Evolutionary conservation across 2,888 invertebrate genomes (phyloP), one percentile per base, ranked within the genome.

Genomic region (Drosophila prostipennis): DNA sequence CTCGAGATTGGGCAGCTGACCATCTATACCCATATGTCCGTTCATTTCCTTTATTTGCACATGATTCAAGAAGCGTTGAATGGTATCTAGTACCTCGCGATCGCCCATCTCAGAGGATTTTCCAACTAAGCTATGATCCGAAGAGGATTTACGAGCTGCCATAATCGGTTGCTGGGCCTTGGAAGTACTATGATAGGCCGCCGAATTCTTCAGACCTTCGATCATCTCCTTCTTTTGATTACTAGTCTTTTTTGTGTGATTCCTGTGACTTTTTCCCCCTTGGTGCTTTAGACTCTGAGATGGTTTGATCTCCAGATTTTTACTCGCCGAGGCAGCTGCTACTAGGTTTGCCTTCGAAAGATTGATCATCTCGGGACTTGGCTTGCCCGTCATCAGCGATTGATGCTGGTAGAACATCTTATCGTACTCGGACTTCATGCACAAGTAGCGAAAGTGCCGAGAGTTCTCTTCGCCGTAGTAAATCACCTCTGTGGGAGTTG

Each of bases 341-440:
- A 37, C 11, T 3, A 64, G 13, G 55, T 49, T 65, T 29, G 53
- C n/a, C 34, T 64, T 16, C 13, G 76, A 55, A 56, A 67, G 10
- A 14, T 32, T 36, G 4, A 54, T 11, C 49, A 51, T 45, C 8
- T 77, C 79, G 16, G 67, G 42, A 6, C 72, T 60, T 14, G 60
- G 55, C 6, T 79, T 63, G 61, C 49, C 55, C 10, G 76, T 61
- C 60, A 88, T 53, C 68, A 90, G 64, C 0, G 87, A 77, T 8
- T 91, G 91, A 52, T 91, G 90, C 59, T 91, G 91, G 51, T 91
- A 91, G 61, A 90, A 91, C 92, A 91, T 91, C 59, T 91, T 91
- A 39, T 91, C 91, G 57, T 92, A 92, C 69, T 91, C 91, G 0
- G 92, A 90, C 58, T 92, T 91, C 92, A 91, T 92, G 79, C 92